Conservation (phyloP, 2,113 vertebrate species). For the Archilochus colubris region DNA sequence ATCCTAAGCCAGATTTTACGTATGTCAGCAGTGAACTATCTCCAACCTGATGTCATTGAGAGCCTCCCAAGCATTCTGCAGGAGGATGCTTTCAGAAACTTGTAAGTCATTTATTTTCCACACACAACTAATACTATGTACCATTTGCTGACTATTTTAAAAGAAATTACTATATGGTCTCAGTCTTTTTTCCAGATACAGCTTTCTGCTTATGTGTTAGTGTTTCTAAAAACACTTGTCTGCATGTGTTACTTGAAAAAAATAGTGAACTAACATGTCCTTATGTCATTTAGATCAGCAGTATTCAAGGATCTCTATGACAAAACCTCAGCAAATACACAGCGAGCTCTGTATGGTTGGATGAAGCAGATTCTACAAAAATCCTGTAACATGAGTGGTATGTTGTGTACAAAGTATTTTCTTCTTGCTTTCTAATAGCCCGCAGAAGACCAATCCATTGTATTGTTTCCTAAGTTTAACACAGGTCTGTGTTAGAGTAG, state of each 20-base stretch:
- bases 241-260: neutral
- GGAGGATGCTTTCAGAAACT: constrained; percentile 79
- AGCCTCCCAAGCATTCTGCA: constrained; percentile 69
- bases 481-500: neutral
- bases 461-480: neutral
- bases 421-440: neutral
- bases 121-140: neutral
- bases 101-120: constrained; percentile 70
- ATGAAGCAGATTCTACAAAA: constrained; percentile 74
- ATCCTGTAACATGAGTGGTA: constrained; percentile 66
- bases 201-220: neutral
- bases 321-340: constrained; percentile 72
- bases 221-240: neutral
- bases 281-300: constrained; percentile 67
- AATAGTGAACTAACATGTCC: neutral
- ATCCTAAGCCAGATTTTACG: constrained; percentile 72
- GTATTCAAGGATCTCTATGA: constrained; percentile 83
- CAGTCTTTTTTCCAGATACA: neutral
- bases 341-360: constrained; percentile 78
- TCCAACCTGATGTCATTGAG: constrained; percentile 69
- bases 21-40: constrained; percentile 63
- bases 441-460: neutral
- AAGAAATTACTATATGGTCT: neutral
- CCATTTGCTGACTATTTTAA: neutral
- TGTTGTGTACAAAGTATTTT: neutral